A percentile compares a stretch with the other conserved stretches of the same genome.
Evolutionary conservation across 37 sponge, comb jelly and placozoan species (phyloP).

Genomic region (Tethya wilhelma): DNA sequence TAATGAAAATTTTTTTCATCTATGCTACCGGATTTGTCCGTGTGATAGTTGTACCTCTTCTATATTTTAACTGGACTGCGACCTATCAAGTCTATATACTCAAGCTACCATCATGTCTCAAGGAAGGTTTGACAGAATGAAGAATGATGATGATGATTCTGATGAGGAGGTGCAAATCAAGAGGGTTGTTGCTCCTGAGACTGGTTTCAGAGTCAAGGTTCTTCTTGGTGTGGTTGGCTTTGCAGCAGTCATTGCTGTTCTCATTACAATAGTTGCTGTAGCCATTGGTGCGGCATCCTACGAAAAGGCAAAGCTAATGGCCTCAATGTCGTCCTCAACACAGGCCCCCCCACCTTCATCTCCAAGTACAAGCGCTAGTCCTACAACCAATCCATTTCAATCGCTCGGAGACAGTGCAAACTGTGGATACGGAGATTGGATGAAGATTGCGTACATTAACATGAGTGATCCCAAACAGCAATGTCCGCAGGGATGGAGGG

Average conservation of each 20-base stretch:
- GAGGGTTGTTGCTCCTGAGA: neutral
- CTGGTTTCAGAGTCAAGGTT: neutral
- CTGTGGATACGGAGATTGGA: constrained; percentile 9
- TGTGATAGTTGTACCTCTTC: too few species aligned
- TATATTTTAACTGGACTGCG: too few species aligned
- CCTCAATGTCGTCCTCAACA: neutral
- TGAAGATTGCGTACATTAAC: constrained; percentile 28
- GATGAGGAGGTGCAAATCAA: neutral
- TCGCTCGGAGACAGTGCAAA: neutral
- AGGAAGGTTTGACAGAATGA: neutral
- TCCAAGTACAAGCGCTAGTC: neutral
- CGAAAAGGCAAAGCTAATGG: neutral
- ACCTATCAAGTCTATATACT: too few species aligned
- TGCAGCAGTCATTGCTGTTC: neutral
- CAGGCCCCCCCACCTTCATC: neutral
- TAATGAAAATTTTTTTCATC: too few species aligned
- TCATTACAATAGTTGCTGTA: neutral
- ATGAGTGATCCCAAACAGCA: constrained; percentile 9
- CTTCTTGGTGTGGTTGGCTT: neutral
- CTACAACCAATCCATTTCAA: neutral
- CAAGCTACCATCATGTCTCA: too few species aligned
- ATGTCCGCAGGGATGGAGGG: constrained; percentile 28
- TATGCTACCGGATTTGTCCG: too few species aligned
- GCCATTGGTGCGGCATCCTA: neutral
- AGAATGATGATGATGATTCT: neutral